Percentiles rank a stretch among this genome's conserved stretches.
phyloP scores from a whole-genome alignment of 2,797 vertebrate genomes.

The Scolopax bukidnonensis region DNA sequence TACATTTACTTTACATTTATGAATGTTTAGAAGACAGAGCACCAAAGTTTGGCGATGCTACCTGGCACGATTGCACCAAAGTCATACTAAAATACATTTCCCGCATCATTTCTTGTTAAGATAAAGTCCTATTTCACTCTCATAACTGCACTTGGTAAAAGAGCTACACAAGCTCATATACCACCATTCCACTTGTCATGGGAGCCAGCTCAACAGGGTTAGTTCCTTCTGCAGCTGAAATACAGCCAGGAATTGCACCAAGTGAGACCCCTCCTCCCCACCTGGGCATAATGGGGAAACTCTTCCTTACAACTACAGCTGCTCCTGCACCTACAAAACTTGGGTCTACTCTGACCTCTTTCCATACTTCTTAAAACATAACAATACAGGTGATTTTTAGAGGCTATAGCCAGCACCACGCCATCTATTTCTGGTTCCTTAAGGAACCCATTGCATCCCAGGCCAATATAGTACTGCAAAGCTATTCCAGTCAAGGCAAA shows the following conservation, averaged over 20 bases:
- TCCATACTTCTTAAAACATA: background rate
- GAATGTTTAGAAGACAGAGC: background rate
- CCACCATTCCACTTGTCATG: background rate
- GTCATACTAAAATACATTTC: background rate
- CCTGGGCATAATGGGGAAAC: background rate
- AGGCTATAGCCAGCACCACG: background rate
- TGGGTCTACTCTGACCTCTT: background rate
- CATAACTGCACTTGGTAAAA: background rate
- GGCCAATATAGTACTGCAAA: background rate
- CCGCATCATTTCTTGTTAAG: background rate
- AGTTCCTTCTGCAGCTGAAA: background rate
- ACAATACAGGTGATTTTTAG: background rate
- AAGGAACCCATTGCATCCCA: background rate
- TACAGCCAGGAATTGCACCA: background rate
- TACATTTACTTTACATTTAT: background rate
- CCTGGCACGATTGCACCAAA: background rate
- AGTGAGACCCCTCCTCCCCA: background rate
- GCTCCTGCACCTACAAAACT: background rate
- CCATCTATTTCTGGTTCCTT: background rate
- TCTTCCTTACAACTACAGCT: background rate
- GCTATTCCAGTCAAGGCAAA: background rate
- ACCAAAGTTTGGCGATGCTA: background rate
- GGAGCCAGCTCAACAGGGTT: background rate
- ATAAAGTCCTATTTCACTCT: background rate
- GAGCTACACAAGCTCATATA: fast-evolving